Evolutionary conservation across 2,113 vertebrate genomes (phyloP).

Genomic region (Myocastor coypus): DNA sequence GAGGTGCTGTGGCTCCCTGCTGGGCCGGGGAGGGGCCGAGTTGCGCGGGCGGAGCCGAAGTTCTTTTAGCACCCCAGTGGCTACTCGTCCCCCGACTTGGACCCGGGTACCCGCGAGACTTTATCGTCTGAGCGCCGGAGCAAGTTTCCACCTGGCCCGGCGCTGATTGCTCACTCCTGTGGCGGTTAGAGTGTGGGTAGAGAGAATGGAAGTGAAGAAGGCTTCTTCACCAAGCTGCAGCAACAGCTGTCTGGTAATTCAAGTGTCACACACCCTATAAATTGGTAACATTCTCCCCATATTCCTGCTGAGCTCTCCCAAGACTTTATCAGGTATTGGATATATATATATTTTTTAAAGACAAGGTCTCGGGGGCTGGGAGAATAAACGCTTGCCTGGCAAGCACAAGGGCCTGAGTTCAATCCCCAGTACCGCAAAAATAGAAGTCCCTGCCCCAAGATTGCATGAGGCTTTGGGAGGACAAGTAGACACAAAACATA

Average conservation of each 20-base stretch:
- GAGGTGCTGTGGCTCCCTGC: background rate
- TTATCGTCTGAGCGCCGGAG: accelerated
- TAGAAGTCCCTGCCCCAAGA: no score
- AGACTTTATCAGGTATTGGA: background rate
- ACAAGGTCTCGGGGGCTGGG: no score
- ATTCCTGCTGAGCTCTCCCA: background rate
- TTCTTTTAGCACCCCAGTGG: background rate
- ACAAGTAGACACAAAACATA: no score
- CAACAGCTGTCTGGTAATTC: background rate
- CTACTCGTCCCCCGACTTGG: accelerated
- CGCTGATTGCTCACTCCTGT: background rate
- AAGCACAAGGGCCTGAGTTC: no score
- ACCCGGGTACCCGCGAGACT: background rate
- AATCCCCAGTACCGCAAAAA: no score
- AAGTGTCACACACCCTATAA: background rate
- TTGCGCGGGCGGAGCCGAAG: background rate
- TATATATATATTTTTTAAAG: no score
- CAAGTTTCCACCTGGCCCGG: accelerated
- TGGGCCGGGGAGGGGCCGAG: background rate
- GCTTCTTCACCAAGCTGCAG: background rate
- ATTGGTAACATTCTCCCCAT: background rate
- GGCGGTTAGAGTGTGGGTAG: background rate
- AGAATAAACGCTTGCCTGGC: no score
- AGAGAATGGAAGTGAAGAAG: background rate
- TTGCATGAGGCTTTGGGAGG: no score